phyloP scores from a whole-genome alignment of 2,888 invertebrate genomes.

The Eledone cirrhosa region DNA sequence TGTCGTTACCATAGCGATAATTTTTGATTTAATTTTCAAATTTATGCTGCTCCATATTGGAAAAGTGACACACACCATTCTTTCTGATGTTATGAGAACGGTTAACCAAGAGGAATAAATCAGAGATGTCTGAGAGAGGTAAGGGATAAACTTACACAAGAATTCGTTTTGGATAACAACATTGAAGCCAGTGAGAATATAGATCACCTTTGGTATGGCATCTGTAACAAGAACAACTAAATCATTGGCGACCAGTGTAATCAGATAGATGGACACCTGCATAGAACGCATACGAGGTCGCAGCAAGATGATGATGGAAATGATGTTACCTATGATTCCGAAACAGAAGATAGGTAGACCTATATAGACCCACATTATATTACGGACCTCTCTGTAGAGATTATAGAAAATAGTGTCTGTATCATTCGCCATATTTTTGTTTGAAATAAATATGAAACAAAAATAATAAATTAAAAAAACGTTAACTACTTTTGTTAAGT shows the following conservation, averaged over 20 bases:
- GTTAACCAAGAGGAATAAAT: not conserved
- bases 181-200: not conserved
- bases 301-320: not conserved
- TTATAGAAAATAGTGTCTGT: not conserved
- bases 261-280: not conserved
- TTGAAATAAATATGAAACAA: no score
- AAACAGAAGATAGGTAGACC: not conserved
- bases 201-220: not conserved
- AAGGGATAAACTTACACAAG: not conserved
- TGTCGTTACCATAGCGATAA: not conserved
- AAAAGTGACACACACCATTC: not conserved
- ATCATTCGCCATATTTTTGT: not conserved
- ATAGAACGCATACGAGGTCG: not conserved
- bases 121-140: not conserved
- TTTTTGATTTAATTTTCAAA: not conserved
- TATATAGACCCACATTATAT: not conserved
- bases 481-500: no score
- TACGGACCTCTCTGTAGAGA: not conserved
- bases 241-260: constrained; percentile 33
- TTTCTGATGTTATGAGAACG: not conserved
- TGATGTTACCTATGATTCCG: not conserved
- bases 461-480: no score
- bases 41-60: not conserved
- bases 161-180: not conserved
- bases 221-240: constrained; percentile 32